Percentiles rank a stretch among this genome's conserved stretches.
phyloP scores from a whole-genome alignment of 2,888 invertebrate genomes.

The Phyto melanocephala region DNA sequence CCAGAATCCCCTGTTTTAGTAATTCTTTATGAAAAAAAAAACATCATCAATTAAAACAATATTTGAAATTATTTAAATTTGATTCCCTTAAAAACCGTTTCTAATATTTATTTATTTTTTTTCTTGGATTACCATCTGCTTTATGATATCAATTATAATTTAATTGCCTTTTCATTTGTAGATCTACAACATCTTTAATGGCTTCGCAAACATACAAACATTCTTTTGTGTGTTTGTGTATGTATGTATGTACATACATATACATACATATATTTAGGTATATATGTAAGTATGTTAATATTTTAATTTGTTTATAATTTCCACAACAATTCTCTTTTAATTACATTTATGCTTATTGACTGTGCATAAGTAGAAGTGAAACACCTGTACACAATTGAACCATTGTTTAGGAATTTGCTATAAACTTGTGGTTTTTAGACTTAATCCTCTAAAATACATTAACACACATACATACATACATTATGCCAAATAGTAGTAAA shows the following conservation, averaged over 20 bases:
- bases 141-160: conserved; percentile 19
- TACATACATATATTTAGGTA: too few relatives aligned
- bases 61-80: background rate
- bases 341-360: background rate
- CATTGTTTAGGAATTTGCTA: conserved; percentile 31
- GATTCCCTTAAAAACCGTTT: background rate
- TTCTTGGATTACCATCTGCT: background rate
- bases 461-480: background rate
- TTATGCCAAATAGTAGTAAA: conserved; percentile 23
- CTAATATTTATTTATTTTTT: background rate
- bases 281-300: background rate
- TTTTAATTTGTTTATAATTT: conserved; percentile 3
- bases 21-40: too few relatives aligned
- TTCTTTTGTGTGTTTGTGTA: background rate
- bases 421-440: conserved; percentile 46
- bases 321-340: background rate
- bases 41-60: too few relatives aligned
- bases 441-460: conserved; percentile 45
- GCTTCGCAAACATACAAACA: too few relatives aligned
- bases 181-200: background rate
- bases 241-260: too few relatives aligned
- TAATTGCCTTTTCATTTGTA: background rate
- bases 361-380: too few relatives aligned
- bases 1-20: too few relatives aligned
- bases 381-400: conserved; percentile 8